Evolutionary conservation across 2,113 vertebrate species (phyloP).

Genomic region (Tetraodon nigroviridis): DNA sequence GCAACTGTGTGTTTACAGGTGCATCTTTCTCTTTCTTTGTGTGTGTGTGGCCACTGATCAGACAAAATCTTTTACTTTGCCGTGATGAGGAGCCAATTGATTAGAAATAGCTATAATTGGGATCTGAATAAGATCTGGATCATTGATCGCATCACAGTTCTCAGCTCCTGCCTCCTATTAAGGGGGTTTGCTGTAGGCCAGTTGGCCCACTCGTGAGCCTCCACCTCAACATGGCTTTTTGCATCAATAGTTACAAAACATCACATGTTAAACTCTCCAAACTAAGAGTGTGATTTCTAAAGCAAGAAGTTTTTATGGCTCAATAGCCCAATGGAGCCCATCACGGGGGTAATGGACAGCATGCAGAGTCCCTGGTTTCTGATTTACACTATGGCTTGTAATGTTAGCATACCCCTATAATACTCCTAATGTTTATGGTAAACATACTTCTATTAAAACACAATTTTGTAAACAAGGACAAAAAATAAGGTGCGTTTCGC

Average conservation of each 20-base stretch:
- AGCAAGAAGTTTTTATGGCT: conserved; percentile 41
- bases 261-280: conserved; percentile 33
- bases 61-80: conserved; percentile 43
- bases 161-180: conserved; percentile 35
- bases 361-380: conserved; percentile 5
- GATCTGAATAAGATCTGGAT: conserved; percentile 66
- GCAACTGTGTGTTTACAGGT: conserved; percentile 6
- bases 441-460: too few relatives aligned
- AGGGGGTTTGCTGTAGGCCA: conserved; percentile 30
- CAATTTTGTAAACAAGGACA: conserved; percentile 23
- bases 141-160: conserved; percentile 54
- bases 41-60: conserved; percentile 57
- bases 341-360: conserved; percentile 27
- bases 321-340: conserved; percentile 48
- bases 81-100: conserved; percentile 61
- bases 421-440: too few relatives aligned
- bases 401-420: too few relatives aligned
- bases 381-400: conserved; percentile 4
- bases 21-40: conserved; percentile 12
- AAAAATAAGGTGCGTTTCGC: conserved; percentile 15
- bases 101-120: conserved; percentile 71
- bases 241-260: conserved; percentile 34
- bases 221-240: conserved; percentile 17
- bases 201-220: conserved; percentile 25
- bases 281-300: conserved; percentile 40